Conservation (phyloP, 2,888 invertebrate species). For the Lithodes maja region DNA sequence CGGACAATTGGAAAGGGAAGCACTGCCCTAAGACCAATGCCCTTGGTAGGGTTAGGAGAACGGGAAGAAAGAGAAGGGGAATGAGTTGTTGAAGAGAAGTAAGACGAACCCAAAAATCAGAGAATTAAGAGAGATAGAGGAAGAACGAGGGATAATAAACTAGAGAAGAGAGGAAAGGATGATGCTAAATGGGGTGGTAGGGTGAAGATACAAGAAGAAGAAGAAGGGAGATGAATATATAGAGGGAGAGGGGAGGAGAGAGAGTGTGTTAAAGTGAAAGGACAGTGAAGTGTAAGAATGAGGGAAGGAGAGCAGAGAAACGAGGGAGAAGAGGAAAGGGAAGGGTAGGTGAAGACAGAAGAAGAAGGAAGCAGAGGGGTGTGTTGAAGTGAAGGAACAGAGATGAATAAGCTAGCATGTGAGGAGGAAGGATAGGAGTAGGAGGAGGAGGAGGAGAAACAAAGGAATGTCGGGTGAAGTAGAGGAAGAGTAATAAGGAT, state of each 20-base stretch:
- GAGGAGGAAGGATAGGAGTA: constrained; percentile 12
- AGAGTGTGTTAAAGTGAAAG: not conserved
- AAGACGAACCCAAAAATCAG: no score
- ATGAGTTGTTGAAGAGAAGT: no score
- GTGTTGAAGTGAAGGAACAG: not conserved
- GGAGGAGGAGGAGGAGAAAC: not conserved
- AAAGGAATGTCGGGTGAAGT: not conserved
- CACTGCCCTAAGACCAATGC: no score
- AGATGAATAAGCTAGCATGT: not conserved
- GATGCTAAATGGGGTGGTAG: not conserved
- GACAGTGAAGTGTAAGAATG: not conserved
- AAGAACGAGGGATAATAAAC: no score
- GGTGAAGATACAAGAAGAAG: not conserved
- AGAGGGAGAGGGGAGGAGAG: not conserved
- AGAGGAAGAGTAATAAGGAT: no score
- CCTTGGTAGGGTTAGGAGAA: no score
- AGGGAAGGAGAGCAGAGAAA: not conserved
- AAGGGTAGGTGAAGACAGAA: constrained; percentile 9
- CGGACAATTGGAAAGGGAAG: no score
- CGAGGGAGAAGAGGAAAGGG: not conserved
- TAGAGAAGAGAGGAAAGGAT: no score
- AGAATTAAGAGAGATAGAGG: no score
- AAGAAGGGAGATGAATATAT: not conserved
- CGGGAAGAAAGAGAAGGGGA: no score
- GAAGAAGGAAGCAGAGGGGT: not conserved